Evolutionary conservation across 2,797 vertebrate species (phyloP).

Genomic region (Euthynnus affinis): DNA sequence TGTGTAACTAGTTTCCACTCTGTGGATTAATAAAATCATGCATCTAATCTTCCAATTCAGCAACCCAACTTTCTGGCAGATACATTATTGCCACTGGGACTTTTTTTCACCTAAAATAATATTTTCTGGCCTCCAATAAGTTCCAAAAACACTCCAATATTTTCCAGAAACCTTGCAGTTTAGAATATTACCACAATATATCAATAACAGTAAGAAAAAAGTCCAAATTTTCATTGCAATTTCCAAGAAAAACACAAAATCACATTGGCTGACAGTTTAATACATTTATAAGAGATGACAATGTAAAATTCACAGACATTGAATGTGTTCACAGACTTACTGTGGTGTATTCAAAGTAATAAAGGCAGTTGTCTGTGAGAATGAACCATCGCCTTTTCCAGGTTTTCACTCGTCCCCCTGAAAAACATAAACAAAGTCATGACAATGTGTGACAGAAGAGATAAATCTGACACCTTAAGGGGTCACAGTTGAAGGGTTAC

Average conservation of each 20-base stretch:
- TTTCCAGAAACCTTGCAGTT: neutral
- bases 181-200: neutral
- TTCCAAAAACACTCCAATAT: neutral
- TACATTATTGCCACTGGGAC: neutral
- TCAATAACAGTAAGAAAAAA: neutral
- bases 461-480: neutral
- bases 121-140: neutral
- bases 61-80: neutral
- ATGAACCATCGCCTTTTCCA: conserved; percentile 99
- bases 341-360: conserved; percentile 99
- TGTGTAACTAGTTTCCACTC: conserved; percentile 10
- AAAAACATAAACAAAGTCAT: conserved; percentile 40
- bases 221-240: no score
- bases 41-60: conserved; percentile 4
- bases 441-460: conserved; percentile 3
- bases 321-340: conserved; percentile 81
- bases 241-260: no score
- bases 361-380: conserved; percentile 97
- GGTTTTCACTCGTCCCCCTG: conserved; percentile 98
- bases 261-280: neutral
- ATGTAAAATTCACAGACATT: neutral
- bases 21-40: neutral
- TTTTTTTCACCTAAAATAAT: neutral
- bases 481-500: conserved; percentile 1
- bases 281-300: neutral